Evolutionary conservation across 2,797 vertebrate species (phyloP).

Genomic region (Momotus momota): DNA sequence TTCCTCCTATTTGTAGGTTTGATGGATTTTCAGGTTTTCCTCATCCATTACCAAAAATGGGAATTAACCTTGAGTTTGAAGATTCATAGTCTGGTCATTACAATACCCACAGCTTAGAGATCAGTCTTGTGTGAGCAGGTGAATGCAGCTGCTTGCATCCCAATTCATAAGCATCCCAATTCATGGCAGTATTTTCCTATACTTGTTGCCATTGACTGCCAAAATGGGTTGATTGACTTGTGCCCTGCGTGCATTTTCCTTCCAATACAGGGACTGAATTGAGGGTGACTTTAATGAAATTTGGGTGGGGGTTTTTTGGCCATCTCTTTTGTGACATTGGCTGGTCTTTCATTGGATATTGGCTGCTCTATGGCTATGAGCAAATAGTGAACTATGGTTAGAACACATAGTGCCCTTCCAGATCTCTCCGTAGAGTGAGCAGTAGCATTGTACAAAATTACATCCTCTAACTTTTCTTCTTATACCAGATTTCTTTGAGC

Average conservation of each 20-base stretch:
- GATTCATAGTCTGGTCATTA: conserved; percentile 18
- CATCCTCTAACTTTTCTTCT: not conserved
- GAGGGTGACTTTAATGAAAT: not conserved
- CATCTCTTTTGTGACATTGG: not conserved
- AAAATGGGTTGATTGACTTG: not conserved
- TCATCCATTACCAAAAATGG: conserved; percentile 13
- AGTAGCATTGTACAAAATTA: not conserved
- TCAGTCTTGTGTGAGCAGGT: not conserved
- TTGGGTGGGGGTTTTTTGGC: not conserved
- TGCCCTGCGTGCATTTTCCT: not conserved
- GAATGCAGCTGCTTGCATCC: not conserved
- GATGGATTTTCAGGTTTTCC: conserved; percentile 49
- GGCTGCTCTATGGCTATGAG: not conserved
- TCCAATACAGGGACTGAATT: not conserved
- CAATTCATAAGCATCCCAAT: not conserved
- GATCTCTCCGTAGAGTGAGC: not conserved
- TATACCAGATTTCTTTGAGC: not conserved
- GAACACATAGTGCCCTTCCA: not conserved
- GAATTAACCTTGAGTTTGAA: conserved; percentile 63
- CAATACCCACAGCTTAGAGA: not conserved
- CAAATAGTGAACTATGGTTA: not conserved
- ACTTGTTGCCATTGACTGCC: not conserved
- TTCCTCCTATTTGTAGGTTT: conserved; percentile 25
- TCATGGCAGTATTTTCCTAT: not conserved
- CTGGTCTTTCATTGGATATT: rapidly evolving